Base-by-base conservation (phyloP, 2,113 vertebrate species). In the Bufo bufo region DNA sequence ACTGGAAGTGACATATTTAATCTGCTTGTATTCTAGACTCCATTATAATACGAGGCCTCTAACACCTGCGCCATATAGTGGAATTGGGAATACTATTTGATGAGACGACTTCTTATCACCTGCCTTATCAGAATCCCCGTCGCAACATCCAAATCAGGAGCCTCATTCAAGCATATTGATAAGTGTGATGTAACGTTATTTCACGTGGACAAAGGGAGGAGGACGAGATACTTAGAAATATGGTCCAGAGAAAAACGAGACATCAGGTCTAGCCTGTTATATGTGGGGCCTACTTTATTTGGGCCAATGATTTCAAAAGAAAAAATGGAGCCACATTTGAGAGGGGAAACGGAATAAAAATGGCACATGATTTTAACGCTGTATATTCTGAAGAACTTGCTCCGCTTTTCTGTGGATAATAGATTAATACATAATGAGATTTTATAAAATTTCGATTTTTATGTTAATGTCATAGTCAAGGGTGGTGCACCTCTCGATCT, bases 1-100 rank as follows among this genome's bases (percentile, higher is more conserved):
- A 61, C 20, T 59, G 43, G 78, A 81, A 81, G 14, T 81, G 78
- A 81, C 78, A 61, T 11, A 81, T 43, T 23, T 84, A 69, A 84
- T 69, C 63, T 69, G 63, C 63, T n/a, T 0, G 11, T 33, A 49
- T 23, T n/a, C 82, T 54, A 9, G 11, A 84, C 14, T 83, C 45
- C 8, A 23, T 66, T 49, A 83, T 52, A 83, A 66, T 50, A n/a
- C 23, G 45, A 83, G 81, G 23, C 47, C 82, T 9, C 63, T 54
- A 23, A 33, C 65, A 71, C 82, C 63, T 69, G 50, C 14, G 65
- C 63, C 58, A 71, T 69, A 66, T 19, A 71, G 20, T 54, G 54
- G 23, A 14, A 71, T 69, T 71, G 54, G 11, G 49, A 52, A 52
- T 20, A 50, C 1, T 23, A 83, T 84, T 13, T 33, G 82, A 71